Base-by-base conservation (phyloP, 2,888 invertebrate genomes). In the Rotaria socialis region DNA sequence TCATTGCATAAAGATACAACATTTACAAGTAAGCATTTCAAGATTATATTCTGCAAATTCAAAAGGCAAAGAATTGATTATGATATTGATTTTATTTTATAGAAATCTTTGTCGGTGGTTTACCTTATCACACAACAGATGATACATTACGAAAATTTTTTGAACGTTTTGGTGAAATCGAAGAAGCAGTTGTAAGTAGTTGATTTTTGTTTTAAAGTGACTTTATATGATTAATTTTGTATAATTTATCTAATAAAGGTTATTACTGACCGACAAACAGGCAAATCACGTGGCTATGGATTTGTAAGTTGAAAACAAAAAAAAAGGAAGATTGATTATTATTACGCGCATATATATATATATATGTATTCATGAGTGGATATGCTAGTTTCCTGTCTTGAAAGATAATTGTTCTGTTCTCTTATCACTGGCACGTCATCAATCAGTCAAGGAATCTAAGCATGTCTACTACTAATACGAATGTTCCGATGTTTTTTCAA, bases 41-140 rank as follows among this genome's bases (percentile, higher is more conserved):
- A 55, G 55, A 55, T 55, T 55, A 55, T 55, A 27, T 58, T 14
- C 2, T 67, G 10, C 3, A 27, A 2, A 35, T 19, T 0, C 2
- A 27, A 27, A 14, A 35, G 0, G 1, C 1, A 52, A 52, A 14
- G 11, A 52, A 16, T 16, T 50, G 50, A 52, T 4, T 16, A 14
- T 3, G 16, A 27, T 67, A 0, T 19, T 67, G 14, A 14, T 22
- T 27, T n/a, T 43, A 2, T 80, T 11, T 96, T 94, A 97, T 97
- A 88, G 97, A 97, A 92, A 94, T 97, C 86, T 97, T 97, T 92
- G 97, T 97, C 88, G 97, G 97, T 80, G 87, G 87, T 67, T 93
- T 97, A 88, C 97, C 97, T 2, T 97, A 97, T 92, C 97, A 97
- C 93, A 97, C 97, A 43, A 97, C 96, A 60, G 97, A 97, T 92